Percentiles rank a stretch among this genome's conserved stretches.
phyloP scores from a whole-genome alignment of 2,113 vertebrate species.

The Aleadryas rufinucha region DNA sequence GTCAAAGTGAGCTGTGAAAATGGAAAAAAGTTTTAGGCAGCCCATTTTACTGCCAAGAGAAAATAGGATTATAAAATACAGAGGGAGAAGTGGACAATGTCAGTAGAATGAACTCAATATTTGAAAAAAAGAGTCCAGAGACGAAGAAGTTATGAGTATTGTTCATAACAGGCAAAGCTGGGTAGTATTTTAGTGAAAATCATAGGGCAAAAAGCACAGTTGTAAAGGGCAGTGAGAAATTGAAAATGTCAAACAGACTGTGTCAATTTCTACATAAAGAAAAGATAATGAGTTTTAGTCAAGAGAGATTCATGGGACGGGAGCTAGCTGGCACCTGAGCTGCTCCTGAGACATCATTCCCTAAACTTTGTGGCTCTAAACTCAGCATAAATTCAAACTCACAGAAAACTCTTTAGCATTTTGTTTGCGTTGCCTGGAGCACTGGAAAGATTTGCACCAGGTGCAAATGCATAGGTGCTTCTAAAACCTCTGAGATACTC shows the following conservation, averaged over 20 bases:
- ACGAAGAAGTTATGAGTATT: background rate
- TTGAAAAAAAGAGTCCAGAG: background rate
- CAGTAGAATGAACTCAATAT: background rate
- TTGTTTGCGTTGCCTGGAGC: background rate
- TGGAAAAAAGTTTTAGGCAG: background rate
- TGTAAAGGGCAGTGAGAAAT: background rate
- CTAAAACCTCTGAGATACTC: background rate
- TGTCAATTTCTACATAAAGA: background rate
- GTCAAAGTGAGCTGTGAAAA: background rate
- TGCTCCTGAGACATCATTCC: background rate
- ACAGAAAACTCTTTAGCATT: background rate
- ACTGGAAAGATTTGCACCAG: background rate
- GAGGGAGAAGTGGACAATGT: background rate
- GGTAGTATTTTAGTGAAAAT: background rate
- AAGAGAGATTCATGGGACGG: fast-evolving
- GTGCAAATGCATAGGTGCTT: background rate
- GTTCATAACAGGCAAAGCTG: background rate
- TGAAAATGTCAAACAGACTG: background rate
- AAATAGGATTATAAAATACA: background rate
- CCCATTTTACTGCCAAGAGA: background rate
- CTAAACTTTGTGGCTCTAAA: background rate
- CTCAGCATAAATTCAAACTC: background rate
- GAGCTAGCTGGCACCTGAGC: background rate
- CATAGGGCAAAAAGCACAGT: background rate
- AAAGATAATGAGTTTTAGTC: background rate